Evolutionary conservation across 1,140 invertebrate genomes (phyloP).

Genomic region (Pomphorhynchus laevis): DNA sequence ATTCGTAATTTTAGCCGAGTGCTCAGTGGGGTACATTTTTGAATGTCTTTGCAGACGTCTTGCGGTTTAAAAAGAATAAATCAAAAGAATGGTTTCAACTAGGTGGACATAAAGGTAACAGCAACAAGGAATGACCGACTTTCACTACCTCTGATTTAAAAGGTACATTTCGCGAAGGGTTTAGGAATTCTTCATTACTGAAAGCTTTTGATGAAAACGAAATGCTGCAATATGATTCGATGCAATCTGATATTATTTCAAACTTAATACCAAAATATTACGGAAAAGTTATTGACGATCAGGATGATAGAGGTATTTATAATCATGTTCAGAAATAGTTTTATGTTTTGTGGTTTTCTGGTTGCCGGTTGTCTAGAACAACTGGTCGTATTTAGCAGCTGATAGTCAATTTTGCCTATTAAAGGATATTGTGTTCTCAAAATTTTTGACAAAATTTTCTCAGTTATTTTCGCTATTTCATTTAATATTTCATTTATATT

Average conservation of each 20-base stretch:
- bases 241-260: conserved; percentile 4
- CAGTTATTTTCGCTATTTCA: too few relatives aligned
- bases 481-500: too few relatives aligned
- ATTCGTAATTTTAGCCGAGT: too few relatives aligned
- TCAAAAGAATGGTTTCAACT: conserved; percentile 9
- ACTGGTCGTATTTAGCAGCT: too few relatives aligned
- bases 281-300: background rate
- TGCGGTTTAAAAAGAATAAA: conserved; percentile 7
- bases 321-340: background rate
- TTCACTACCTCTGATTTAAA: background rate
- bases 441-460: too few relatives aligned
- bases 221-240: background rate
- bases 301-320: conserved; percentile 4
- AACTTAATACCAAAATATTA: conserved; percentile 6
- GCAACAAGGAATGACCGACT: too few relatives aligned
- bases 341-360: too few relatives aligned
- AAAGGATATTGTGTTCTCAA: too few relatives aligned
- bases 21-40: too few relatives aligned
- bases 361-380: too few relatives aligned
- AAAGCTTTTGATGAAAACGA: conserved; percentile 5
- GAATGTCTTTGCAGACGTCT: too few relatives aligned
- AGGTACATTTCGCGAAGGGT: conserved; percentile 6
- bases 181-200: conserved; percentile 1
- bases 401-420: too few relatives aligned
- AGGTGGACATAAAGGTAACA: conserved; percentile 4